Evolutionary conservation across 2,888 invertebrate genomes (phyloP).

Genomic region (Sinopyrophorus schimmeli): DNA sequence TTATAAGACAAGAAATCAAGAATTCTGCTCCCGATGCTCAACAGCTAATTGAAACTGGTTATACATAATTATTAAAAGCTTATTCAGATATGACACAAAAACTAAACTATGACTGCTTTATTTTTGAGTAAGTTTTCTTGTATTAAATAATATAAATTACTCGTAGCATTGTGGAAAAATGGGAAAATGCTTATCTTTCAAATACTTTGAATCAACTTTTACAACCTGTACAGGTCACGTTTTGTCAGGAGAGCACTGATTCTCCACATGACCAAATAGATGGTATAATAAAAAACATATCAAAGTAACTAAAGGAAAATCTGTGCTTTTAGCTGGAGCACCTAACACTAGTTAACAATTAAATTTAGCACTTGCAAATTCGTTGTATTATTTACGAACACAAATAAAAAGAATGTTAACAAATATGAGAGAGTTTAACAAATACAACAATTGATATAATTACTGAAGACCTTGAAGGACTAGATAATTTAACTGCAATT

Average conservation of each 20-base stretch:
- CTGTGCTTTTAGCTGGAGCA: constrained; percentile 57
- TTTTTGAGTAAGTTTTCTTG: constrained; percentile 61
- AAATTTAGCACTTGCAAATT: constrained; percentile 81
- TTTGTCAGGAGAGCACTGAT: constrained; percentile 66
- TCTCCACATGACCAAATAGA: constrained; percentile 80
- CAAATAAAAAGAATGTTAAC: constrained; percentile 72
- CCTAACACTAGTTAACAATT: constrained; percentile 81
- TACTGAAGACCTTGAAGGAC: constrained; percentile 62
- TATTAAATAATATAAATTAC: constrained; percentile 46
- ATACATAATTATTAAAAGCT: constrained; percentile 80
- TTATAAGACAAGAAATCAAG: constrained; percentile 59
- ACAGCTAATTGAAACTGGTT: constrained; percentile 86
- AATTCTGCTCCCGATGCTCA: constrained; percentile 64
- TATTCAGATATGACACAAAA: constrained; percentile 76
- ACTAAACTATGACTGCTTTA: constrained; percentile 64
- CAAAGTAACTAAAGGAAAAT: constrained; percentile 57
- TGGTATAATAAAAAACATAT: constrained; percentile 67
- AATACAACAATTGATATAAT: constrained; percentile 63
- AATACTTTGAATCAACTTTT: constrained; percentile 80
- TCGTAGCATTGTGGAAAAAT: constrained; percentile 65
- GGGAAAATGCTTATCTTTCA: constrained; percentile 85
- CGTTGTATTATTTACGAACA: constrained; percentile 73
- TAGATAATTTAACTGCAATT: constrained; percentile 62
- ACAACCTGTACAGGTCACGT: constrained; percentile 85
- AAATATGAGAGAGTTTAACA: constrained; percentile 72